Evolutionary conservation across 2,888 invertebrate genomes (phyloP).

Genomic region (Leptura quadrifasciata): DNA sequence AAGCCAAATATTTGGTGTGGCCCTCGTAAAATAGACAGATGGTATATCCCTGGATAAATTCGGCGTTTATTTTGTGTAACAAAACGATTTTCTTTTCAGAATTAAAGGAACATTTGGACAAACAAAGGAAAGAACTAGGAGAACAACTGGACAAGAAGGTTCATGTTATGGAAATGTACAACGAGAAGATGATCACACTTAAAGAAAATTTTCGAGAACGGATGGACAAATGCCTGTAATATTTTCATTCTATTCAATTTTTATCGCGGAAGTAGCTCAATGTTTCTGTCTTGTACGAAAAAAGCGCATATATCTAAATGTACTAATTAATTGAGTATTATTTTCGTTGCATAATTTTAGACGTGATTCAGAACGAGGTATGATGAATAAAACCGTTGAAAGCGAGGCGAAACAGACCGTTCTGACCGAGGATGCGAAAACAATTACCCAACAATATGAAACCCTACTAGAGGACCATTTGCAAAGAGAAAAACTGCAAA

Average conservation of each 20-base stretch:
- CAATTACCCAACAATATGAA: conserved; percentile 73
- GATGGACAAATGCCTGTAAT: conserved; percentile 59
- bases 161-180: conserved; percentile 56
- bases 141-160: conserved; percentile 61
- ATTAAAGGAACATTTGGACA: conserved; percentile 59
- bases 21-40: too few species aligned
- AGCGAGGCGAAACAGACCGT: conserved; percentile 74
- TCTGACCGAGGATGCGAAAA: conserved; percentile 75
- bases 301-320: too few species aligned
- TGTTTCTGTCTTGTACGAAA: too few species aligned
- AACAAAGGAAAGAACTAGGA: conserved; percentile 62
- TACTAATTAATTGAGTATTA: too few species aligned
- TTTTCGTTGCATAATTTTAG: conserved; percentile 36
- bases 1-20: too few species aligned
- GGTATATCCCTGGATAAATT: neutral
- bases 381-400: conserved; percentile 75
- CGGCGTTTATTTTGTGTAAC: neutral
- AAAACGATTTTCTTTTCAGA: conserved; percentile 48
- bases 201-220: conserved; percentile 57
- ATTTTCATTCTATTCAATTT: neutral
- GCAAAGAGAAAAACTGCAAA: conserved; percentile 75
- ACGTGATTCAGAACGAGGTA: conserved; percentile 68
- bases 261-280: too few species aligned
- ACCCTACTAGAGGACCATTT: conserved; percentile 74
- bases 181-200: conserved; percentile 58